phyloP scores from a whole-genome alignment of 1,140 invertebrate genomes.

The Aphelenchoides avenae region DNA sequence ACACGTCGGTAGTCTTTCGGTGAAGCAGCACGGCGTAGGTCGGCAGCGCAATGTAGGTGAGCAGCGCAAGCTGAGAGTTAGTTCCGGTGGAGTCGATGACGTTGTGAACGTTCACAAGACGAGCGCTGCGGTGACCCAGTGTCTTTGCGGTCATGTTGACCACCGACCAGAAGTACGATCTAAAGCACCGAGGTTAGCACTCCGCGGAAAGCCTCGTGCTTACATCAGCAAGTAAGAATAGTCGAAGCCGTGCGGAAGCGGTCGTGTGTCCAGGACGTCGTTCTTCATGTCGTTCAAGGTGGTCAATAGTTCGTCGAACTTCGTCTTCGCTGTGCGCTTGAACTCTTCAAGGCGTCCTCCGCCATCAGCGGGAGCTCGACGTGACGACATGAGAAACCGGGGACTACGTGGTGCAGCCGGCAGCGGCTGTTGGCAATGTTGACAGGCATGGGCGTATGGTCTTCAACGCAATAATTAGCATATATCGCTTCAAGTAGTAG shows the following conservation, averaged over 20 bases:
- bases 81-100: constrained; percentile 2
- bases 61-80: constrained; percentile 2
- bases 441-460: no score
- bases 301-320: no score
- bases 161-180: constrained; percentile 19
- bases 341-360: no score
- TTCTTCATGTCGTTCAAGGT: constrained; percentile 14
- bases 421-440: no score
- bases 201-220: background rate
- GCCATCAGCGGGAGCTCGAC: no score
- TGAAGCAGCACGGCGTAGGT: constrained; percentile 5
- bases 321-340: no score
- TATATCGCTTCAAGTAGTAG: no score
- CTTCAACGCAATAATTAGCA: no score
- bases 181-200: background rate
- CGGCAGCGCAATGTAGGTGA: constrained; percentile 17
- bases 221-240: background rate
- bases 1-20: constrained; percentile 12
- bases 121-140: constrained; percentile 13
- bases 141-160: constrained; percentile 19
- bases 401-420: no score
- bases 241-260: constrained; percentile 8
- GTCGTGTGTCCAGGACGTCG: constrained; percentile 3
- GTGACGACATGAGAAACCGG: no score
- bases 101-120: background rate